Conservation (phyloP, 2,797 vertebrate genomes). For the Cheirogaleus major region DNA sequence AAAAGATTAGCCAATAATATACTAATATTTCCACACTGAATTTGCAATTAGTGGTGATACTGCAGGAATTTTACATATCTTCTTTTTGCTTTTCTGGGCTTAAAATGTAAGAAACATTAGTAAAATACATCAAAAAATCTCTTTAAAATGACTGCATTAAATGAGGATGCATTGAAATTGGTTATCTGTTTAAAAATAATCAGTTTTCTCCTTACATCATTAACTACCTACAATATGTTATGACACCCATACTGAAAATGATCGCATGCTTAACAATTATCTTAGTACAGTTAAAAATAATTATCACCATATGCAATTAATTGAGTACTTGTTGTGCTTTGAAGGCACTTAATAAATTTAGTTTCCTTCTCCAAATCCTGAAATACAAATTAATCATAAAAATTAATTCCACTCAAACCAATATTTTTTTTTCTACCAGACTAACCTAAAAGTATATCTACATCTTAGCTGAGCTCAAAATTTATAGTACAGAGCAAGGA, state of each 20-base stretch:
- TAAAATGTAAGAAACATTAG: background rate
- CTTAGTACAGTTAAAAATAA: background rate
- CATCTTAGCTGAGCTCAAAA: conserved; percentile 62
- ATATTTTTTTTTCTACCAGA: background rate
- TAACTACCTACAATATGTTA: background rate
- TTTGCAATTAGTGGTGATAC: background rate
- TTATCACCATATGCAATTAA: background rate
- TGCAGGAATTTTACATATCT: background rate
- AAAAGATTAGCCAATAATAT: background rate
- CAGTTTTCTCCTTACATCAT: background rate
- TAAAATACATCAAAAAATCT: background rate
- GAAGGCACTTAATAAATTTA: background rate
- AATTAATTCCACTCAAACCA: conserved; percentile 5
- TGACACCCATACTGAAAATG: background rate
- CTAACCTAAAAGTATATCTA: conserved; percentile 25
- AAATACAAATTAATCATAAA: conserved; percentile 42
- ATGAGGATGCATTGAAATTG: background rate
- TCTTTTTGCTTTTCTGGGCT: background rate
- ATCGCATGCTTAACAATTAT: conserved; percentile 28
- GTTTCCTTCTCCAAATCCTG: background rate
- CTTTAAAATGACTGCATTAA: background rate
- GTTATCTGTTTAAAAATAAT: background rate
- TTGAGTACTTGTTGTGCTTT: background rate
- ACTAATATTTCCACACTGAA: background rate
- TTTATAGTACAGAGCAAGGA: conserved; percentile 73